Evolutionary conservation across 2,888 invertebrate species (phyloP).

Genomic region (Cataglyphis livida): DNA sequence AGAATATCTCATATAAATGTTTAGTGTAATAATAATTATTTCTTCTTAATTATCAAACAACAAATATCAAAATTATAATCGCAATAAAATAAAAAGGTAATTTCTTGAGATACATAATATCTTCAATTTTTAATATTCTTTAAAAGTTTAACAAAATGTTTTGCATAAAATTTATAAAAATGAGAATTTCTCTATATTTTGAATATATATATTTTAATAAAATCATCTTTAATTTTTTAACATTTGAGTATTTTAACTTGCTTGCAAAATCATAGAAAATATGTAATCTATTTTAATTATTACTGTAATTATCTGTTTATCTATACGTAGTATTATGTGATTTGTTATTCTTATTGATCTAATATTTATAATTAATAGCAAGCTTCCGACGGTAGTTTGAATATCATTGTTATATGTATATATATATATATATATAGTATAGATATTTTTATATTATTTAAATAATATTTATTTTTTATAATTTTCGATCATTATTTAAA

Average conservation of each 20-base stretch:
- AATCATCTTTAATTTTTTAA: neutral
- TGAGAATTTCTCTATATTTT: neutral
- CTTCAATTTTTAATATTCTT: neutral
- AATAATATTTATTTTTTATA: constrained; percentile 78
- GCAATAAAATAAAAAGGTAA: constrained; percentile 9
- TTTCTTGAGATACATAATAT: neutral
- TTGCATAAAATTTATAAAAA: neutral
- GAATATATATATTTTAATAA: neutral
- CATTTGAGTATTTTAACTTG: constrained; percentile 28
- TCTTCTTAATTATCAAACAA: constrained; percentile 6
- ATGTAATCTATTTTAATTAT: constrained; percentile 35
- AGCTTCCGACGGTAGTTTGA: constrained; percentile 65
- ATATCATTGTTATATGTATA: constrained; percentile 70
- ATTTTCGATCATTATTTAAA: constrained; percentile 70
- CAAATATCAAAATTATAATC: constrained; percentile 4
- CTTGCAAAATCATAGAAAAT: constrained; percentile 23
- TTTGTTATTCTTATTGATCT: constrained; percentile 71
- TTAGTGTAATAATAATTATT: constrained; percentile 18
- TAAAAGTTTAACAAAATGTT: neutral
- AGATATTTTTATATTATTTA: constrained; percentile 79
- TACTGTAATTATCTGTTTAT: neutral
- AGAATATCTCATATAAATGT: constrained; percentile 9
- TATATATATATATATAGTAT: constrained; percentile 61
- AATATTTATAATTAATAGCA: constrained; percentile 71
- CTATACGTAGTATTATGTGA: constrained; percentile 64